Base-by-base conservation (phyloP, 1,140 invertebrate genomes). In the Melanaphis sacchari region DNA sequence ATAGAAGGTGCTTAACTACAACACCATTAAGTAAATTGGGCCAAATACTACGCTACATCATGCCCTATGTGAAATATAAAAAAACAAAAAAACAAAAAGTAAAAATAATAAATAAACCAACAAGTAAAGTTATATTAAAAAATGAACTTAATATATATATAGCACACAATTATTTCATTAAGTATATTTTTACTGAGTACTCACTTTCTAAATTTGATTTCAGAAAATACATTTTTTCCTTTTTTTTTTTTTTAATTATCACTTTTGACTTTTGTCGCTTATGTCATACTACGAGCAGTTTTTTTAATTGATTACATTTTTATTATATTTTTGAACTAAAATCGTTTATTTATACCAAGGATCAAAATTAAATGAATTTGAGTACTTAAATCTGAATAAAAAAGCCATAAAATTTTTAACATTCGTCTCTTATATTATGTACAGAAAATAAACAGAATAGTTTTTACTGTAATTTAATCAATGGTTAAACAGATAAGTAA, bases 171-270 rank as follows among this genome's bases (percentile, higher is more conserved):
- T 21, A 49, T 49, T 49, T 49, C 18, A 49, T 15, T 21, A 15
- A 18, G 46, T 49, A 49, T 18, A 15, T 15, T 66, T 11, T 15
- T n/a, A 18, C 31, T 66, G 59, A 66, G 5, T n/a, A n/a, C 0
- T 59, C 54, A 31, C 24, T 31, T 11, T 5, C 4, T 31, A 31
- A 0, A 31, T 31, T 31, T 4, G 54, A 59, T 31, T 59, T 59
- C 0, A 11, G 31, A 1, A n/a, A 0, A n/a, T n/a, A n/a, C 18
- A n/a, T 31, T 26, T 11, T n/a, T 4, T n/a, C n/a, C n/a, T n/a
- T 18, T 15, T n/a, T n/a, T 4, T n/a, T 66, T 66, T n/a, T 18
- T 15, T n/a, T 3, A 66, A 66, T 15, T 66, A n/a, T 4, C 15
- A n/a, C 31, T 66, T 66, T 8, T n/a, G n/a, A n/a, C n/a, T 66